Evolutionary conservation across 2,797 vertebrate species (phyloP).

Genomic region (Esox lucius): DNA sequence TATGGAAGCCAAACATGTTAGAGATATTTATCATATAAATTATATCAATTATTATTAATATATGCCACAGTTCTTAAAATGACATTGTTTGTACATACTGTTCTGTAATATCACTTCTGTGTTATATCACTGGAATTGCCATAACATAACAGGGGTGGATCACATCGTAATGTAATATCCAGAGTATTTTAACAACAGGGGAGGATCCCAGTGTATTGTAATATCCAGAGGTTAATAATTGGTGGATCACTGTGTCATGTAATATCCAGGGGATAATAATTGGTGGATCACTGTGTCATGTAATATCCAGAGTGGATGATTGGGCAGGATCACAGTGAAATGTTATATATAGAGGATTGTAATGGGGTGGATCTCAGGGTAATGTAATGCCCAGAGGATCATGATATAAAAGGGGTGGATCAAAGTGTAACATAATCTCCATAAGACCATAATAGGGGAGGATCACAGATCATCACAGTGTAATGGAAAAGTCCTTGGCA

Average conservation of each 20-base stretch:
- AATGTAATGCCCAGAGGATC: conserved; percentile 17
- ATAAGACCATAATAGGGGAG: not conserved
- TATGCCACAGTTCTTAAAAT: conserved; percentile 13
- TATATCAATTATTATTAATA: conserved; percentile 12
- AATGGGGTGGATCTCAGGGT: conserved; percentile 39
- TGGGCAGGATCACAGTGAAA: conserved; percentile 38
- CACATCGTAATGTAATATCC: conserved; percentile 30
- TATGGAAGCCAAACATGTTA: conserved; percentile 35
- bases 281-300: conserved; percentile 35
- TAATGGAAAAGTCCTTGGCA: too few relatives aligned
- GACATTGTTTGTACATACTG: conserved; percentile 29
- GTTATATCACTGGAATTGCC: conserved; percentile 17
- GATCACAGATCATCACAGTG: not conserved
- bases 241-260: conserved; percentile 37
- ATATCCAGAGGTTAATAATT: conserved; percentile 29
- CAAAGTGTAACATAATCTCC: conserved; percentile 11
- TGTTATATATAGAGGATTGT: conserved; percentile 26
- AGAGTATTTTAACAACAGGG: conserved; percentile 33
- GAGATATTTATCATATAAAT: conserved; percentile 16
- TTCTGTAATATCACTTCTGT: conserved; percentile 16
- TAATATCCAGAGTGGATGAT: conserved; percentile 29
- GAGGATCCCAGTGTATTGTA: conserved; percentile 37
- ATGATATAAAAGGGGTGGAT: conserved; percentile 24
- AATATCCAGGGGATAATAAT: conserved; percentile 28
- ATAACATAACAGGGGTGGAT: conserved; percentile 35